A percentile compares a stretch with the other conserved stretches of the same genome.
These are phyloP conservation scores for Limnothrissa miodon DNA, from an alignment of 2,113 vertebrate species.

Conservation along the genomic window DNA sequence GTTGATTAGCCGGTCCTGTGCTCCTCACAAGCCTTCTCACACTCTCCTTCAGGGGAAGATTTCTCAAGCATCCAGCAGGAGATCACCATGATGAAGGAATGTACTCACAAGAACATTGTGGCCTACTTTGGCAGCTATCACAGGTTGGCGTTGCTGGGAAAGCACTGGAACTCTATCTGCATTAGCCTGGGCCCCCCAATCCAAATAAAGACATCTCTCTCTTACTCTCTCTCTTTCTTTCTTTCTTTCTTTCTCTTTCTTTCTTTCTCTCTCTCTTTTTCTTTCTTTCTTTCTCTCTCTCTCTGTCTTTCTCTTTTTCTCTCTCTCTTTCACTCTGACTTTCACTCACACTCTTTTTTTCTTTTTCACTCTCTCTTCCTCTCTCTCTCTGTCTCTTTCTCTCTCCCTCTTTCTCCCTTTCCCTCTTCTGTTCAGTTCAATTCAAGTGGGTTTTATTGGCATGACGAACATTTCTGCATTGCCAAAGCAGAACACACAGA, in stretches of 20 bases:
- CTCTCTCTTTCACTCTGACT: not conserved
- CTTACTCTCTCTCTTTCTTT: not conserved
- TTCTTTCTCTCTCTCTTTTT: not conserved
- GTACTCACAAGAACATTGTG: slow-evolving; percentile 75
- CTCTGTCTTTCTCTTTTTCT: too few relatives aligned
- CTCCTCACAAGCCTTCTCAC: not conserved
- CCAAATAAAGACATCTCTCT: not conserved
- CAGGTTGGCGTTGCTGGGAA: slow-evolving; percentile 56
- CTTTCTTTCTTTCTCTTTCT: not conserved
- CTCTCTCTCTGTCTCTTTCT: too few relatives aligned
- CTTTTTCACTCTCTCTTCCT: not conserved
- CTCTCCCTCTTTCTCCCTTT: not conserved
- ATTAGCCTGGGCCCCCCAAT: not conserved
- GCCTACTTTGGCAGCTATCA: slow-evolving; percentile 78
- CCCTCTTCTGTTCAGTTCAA: too few relatives aligned
- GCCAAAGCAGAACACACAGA: too few relatives aligned
- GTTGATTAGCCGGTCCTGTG: not conserved
- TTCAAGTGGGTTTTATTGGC: too few relatives aligned
- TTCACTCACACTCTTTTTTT: not conserved
- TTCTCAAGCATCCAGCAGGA: slow-evolving; percentile 75
- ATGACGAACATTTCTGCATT: too few relatives aligned
- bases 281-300: too few relatives aligned
- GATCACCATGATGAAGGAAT: slow-evolving; percentile 76
- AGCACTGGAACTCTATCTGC: not conserved
- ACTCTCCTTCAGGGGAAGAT: slow-evolving; percentile 68